Evolutionary conservation across 37 sponge, comb jelly and placozoan genomes (phyloP).

Genomic region (Petrosia ficiformis): DNA sequence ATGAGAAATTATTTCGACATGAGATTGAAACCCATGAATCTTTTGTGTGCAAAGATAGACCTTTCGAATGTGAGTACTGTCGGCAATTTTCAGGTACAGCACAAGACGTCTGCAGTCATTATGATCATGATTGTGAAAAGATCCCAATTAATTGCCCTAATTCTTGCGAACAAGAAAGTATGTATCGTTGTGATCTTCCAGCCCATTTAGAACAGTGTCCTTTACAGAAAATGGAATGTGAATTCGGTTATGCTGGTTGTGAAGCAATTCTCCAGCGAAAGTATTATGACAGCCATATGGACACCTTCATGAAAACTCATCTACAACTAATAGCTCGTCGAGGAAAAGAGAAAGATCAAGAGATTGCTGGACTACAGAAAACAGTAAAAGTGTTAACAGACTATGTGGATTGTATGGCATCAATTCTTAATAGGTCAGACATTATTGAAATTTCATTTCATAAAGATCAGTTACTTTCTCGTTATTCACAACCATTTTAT

Average conservation of each 20-base stretch:
- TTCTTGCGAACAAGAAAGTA: constrained; percentile 12
- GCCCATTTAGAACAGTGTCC: constrained; percentile 20
- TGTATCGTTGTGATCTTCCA: constrained; percentile 4
- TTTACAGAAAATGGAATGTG: constrained; percentile 22
- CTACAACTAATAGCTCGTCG: too few species aligned
- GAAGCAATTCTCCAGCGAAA: constrained; percentile 4
- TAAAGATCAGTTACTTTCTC: too few species aligned
- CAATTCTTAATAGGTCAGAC: too few species aligned
- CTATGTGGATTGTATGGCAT: too few species aligned
- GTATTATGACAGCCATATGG: constrained; percentile 12
- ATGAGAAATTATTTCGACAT: neutral
- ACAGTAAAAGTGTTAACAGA: too few species aligned
- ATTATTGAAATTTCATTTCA: too few species aligned
- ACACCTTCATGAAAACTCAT: neutral
- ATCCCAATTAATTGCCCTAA: constrained; percentile 32
- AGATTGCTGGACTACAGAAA: too few species aligned
- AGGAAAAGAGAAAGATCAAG: too few species aligned
- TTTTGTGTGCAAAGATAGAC: constrained; percentile 20
- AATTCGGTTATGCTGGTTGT: constrained; percentile 20
- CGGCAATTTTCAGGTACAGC: constrained; percentile 8
- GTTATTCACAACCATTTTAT: too few species aligned
- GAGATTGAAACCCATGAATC: constrained; percentile 9
- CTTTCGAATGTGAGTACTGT: constrained; percentile 28
- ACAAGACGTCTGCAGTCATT: constrained; percentile 1
- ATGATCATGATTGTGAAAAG: constrained; percentile 15